Evolutionary conservation across 2,888 invertebrate genomes (phyloP), one percentile per base, ranked within the genome.

Genomic region (Idaea aversata): DNA sequence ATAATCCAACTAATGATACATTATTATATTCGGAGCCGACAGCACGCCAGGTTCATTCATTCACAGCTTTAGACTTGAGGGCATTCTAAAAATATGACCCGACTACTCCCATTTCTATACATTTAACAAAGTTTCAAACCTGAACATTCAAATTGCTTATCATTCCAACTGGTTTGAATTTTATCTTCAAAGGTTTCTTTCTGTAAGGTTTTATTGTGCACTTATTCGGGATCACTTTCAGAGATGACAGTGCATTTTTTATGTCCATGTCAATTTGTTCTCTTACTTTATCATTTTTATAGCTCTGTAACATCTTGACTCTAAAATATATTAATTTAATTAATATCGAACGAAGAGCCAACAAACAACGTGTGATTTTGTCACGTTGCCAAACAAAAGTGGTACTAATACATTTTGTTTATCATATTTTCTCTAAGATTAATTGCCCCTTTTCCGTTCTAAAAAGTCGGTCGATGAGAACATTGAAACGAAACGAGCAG

Each of bases 131-230:
- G 63, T 61, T 5, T 69, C 65, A 58, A 61, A 92, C 93, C 88
- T 92, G 91, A 64, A 90, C 86, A 68, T 88, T 82, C 1, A 93
- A 82, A 6, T 80, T 79, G 67, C 83, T 91, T 64, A 93, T 92
- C 81, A 90, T 79, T 7, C 90, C 91, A 25, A 90, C 77, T 4
- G 93, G 93, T 68, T 91, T 92, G 64, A 92, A 92, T 63, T 88
- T 88, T 79, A 93, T 90, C 74, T 88, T 92, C 65, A 93, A 66
- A 3, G 90, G 85, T 7, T 86, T 82, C 75, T 90, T 92, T 67
- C 80, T 85, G 64, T 88, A 81, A 0, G 93, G 88, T 15, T 77
- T 77, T 71, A 93, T 91, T 1, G 57, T 77, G 65, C 85, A 88
- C 67, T 83, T 88, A 58, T 80, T 86, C 0, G 93, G 93, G 7